phyloP scores from a whole-genome alignment of 2,888 invertebrate species.

The Dorcus hopei region DNA sequence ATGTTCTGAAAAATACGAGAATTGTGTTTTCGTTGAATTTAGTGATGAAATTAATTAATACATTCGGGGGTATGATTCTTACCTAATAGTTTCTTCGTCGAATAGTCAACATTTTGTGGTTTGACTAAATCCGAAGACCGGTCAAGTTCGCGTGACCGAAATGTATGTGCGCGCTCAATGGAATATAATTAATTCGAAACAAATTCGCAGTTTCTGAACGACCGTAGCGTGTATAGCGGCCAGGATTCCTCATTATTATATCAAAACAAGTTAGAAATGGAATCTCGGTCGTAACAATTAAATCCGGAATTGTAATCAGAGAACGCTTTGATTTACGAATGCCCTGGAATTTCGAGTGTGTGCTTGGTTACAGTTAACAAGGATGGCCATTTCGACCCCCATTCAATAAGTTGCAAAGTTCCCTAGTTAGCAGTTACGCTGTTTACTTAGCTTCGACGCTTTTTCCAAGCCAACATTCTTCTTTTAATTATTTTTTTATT shows the following conservation, averaged over 20 bases:
- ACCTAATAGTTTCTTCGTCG: too few relatives aligned
- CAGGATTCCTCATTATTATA: constrained; percentile 38
- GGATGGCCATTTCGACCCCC: constrained; percentile 41
- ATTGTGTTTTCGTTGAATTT: too few relatives aligned
- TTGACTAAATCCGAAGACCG: too few relatives aligned
- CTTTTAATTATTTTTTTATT: too few relatives aligned
- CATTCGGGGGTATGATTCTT: too few relatives aligned
- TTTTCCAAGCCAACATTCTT: too few relatives aligned
- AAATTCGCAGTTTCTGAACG: background rate
- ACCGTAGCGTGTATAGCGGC: constrained; percentile 16
- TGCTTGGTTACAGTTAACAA: constrained; percentile 33
- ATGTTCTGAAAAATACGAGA: too few relatives aligned
- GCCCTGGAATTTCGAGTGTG: constrained; percentile 27
- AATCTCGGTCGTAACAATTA: constrained; percentile 39
- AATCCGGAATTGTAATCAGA: constrained; percentile 36
- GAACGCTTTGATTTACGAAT: constrained; percentile 38
- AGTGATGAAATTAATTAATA: too few relatives aligned
- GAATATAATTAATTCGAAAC: background rate
- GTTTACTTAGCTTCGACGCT: constrained; percentile 36
- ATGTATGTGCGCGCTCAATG: too few relatives aligned
- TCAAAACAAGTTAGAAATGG: constrained; percentile 39
- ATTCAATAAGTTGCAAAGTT: constrained; percentile 48
- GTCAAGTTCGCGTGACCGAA: too few relatives aligned
- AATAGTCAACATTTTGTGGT: too few relatives aligned
- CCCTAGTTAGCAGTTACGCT: constrained; percentile 46